Conservation (phyloP, 2,797 vertebrate genomes). For the Taeniopygia guttata region DNA sequence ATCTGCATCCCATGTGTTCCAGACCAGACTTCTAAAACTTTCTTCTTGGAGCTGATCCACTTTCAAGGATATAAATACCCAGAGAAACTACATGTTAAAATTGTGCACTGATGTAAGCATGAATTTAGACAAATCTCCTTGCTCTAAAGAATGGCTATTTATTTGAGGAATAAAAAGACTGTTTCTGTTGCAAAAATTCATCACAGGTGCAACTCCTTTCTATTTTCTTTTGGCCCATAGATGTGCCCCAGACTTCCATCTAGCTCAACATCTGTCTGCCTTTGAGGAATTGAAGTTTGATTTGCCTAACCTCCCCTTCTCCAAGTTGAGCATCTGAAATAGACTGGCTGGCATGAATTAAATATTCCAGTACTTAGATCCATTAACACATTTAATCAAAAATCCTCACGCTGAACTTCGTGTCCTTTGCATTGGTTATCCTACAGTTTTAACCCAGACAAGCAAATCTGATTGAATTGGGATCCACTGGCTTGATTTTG, state of each 20-base stretch:
- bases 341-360: not conserved
- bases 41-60: slow-evolving; percentile 26
- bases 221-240: not conserved
- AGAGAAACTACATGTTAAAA: not conserved
- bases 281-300: not conserved
- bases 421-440: not conserved
- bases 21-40: slow-evolving; percentile 32
- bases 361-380: not conserved
- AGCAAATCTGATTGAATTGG: not conserved
- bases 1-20: not conserved
- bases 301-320: not conserved
- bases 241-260: not conserved
- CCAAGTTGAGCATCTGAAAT: not conserved
- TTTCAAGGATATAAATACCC: slow-evolving; percentile 20
- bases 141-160: not conserved
- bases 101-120: not conserved
- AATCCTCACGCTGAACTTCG: not conserved
- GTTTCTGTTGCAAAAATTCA: not conserved
- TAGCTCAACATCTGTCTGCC: not conserved
- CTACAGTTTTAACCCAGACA: not conserved
- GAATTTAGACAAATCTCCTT: not conserved
- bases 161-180: not conserved
- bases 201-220: not conserved
- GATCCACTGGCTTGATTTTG: not conserved
- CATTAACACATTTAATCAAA: not conserved